Conservation (phyloP, 2,113 vertebrate species). For the Phainopepla nitens region DNA sequence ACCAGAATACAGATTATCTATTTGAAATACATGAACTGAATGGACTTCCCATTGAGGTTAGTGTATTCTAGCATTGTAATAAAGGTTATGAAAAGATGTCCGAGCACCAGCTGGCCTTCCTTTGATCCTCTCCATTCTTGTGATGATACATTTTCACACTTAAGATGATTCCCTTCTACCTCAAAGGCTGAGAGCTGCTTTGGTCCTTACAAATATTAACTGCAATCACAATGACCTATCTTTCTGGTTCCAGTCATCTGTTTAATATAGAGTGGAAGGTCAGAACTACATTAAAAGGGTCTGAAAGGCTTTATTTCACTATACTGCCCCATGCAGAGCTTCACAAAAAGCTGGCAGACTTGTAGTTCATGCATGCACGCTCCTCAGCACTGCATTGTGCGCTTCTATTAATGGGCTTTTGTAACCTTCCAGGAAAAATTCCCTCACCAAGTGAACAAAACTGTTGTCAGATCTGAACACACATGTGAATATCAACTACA, state of each 20-base stretch:
- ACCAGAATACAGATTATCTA: slow-evolving; percentile 53
- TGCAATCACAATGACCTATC: slow-evolving; percentile 62
- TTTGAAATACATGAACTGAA: slow-evolving; percentile 52
- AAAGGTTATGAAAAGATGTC: slow-evolving; percentile 67
- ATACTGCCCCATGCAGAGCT: slow-evolving; percentile 62
- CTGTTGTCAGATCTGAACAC: slow-evolving; percentile 46
- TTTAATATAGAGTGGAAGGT: slow-evolving; percentile 66
- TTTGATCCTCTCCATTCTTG: slow-evolving; percentile 65
- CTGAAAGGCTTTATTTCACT: slow-evolving; percentile 58
- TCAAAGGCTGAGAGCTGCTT: slow-evolving; percentile 63
- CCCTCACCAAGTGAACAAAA: slow-evolving; percentile 60
- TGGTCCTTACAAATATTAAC: slow-evolving; percentile 69
- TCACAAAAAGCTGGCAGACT: slow-evolving; percentile 66
- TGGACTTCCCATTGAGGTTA: slow-evolving; percentile 63
- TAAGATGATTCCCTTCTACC: slow-evolving; percentile 63
- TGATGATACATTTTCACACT: slow-evolving; percentile 68
- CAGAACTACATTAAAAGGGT: slow-evolving; percentile 56
- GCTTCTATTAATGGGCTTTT: slow-evolving; percentile 53
- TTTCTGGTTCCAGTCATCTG: slow-evolving; percentile 68
- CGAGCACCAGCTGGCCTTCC: slow-evolving; percentile 64
- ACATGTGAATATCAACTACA: slow-evolving; percentile 55
- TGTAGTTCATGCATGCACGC: slow-evolving; percentile 66
- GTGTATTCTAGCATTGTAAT: slow-evolving; percentile 61
- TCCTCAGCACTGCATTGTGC: slow-evolving; percentile 61
- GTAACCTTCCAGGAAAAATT: slow-evolving; percentile 65